Conservation (phyloP, 2,797 vertebrate species). For the Mycteria americana region DNA sequence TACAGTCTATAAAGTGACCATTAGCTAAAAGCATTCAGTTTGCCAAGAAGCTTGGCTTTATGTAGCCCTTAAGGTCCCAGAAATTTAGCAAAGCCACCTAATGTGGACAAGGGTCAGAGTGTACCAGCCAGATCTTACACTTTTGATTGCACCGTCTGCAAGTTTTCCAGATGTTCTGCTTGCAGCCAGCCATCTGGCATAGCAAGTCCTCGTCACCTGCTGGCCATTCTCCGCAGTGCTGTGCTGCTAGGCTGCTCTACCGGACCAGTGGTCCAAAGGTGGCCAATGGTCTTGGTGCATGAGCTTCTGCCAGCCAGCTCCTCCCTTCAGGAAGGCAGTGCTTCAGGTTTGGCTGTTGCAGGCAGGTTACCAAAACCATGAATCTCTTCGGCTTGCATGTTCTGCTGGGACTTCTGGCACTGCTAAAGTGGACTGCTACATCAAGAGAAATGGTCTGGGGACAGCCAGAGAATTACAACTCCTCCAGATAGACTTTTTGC, state of each 20-base stretch:
- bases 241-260: background rate
- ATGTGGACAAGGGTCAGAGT: background rate
- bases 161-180: background rate
- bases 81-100: background rate
- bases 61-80: background rate
- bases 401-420: background rate
- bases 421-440: background rate
- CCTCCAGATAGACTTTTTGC: background rate
- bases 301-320: background rate
- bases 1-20: background rate
- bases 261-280: background rate
- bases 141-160: background rate
- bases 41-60: background rate
- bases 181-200: fast-evolving
- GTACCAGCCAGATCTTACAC: background rate
- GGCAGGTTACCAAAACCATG: background rate
- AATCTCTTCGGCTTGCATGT: background rate
- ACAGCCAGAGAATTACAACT: background rate
- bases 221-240: background rate
- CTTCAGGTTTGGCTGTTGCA: background rate
- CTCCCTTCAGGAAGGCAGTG: background rate
- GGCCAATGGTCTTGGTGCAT: fast-evolving
- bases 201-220: background rate
- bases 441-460: background rate
- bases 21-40: background rate